Conservation (phyloP, 2,113 vertebrate genomes). For the Nothobranchius furzeri region DNA sequence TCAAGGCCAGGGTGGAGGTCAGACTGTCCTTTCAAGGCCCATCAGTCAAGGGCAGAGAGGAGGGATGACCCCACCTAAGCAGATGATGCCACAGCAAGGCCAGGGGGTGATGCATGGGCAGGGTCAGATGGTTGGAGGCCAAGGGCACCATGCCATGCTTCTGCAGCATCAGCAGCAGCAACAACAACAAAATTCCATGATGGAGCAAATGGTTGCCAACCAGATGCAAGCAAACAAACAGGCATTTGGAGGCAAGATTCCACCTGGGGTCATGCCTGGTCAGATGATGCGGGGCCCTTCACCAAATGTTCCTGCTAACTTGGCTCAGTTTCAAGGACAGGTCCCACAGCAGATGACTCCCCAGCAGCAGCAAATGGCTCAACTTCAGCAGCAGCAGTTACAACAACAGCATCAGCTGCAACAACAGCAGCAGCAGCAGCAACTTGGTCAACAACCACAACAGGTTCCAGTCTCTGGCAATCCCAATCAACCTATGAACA, state of each 20-base stretch:
- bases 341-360: conserved; percentile 81
- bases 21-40: conserved; percentile 93
- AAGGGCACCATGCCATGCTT: conserved; percentile 91
- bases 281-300: conserved; percentile 95
- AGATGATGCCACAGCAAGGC: conserved; percentile 93
- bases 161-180: conserved; percentile 72
- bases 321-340: conserved; percentile 90
- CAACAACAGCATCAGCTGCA: conserved; percentile 78
- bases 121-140: conserved; percentile 93
- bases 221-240: conserved; percentile 96
- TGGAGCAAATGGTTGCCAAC: conserved; percentile 96
- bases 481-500: conserved; percentile 89
- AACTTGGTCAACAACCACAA: conserved; percentile 81
- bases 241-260: conserved; percentile 88
- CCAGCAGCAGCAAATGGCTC: conserved; percentile 85
- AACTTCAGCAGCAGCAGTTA: conserved; percentile 84
- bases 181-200: conserved; percentile 89
- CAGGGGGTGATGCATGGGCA: conserved; percentile 93
- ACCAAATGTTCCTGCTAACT: conserved; percentile 88
- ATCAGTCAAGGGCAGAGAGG: conserved; percentile 90
- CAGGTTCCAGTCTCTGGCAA: conserved; percentile 90
- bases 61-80: conserved; percentile 97
- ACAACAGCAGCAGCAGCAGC: conserved; percentile 78
- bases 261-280: conserved; percentile 86
- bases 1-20: conserved; percentile 83